Evolutionary conservation across 2,113 vertebrate genomes (phyloP), one percentile per base, ranked within the genome.

Genomic region (Megaceryle torquata): DNA sequence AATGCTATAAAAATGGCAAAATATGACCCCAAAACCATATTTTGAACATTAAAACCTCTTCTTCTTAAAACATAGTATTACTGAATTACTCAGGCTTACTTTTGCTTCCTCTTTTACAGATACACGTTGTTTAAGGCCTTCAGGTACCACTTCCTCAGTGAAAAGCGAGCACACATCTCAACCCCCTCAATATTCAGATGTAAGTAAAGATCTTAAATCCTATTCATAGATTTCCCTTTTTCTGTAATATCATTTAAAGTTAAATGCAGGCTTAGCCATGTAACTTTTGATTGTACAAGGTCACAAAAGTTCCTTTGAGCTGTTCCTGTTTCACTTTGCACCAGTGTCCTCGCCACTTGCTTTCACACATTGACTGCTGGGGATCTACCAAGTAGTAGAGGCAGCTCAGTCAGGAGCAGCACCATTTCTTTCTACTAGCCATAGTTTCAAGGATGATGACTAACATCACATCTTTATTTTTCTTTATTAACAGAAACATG

Each of bases 101-200:
- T 76, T 77, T 60, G 44, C 69, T 91, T 87, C 81, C 90, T 84
- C 84, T 75, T 86, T 91, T 87, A 71, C 91, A 98, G 98, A 98
- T 6, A 98, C 83, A 22, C 96, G 92, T 44, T 98, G 53, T 85
- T 92, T 98, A 81, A 91, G 83, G 76, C 53, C 56, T 37, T 63
- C 50, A 28, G 37, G 82, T 25, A 11, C 60, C 70, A 77, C 68
- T 83, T 85, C 91, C 39, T 33, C 85, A 77, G 0, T 0, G 1
- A 60, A 79, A 48, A 37, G 5, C 0, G 19, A 94, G 56, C 21
- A 31, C 14, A 57, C 51, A 48, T 31, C 65, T 89, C 89, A 67
- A 28, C 28, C 10, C 18, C 20, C 31, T 72, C 87, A 21, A 21
- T 11, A 35, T 22, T 68, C 37, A 8, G 28, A 75, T 20, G 93